Percentiles rank a stretch among this genome's conserved stretches.
Conservation (phyloP, 1,140 invertebrate genomes). For the Nasonia giraulti region DNA sequence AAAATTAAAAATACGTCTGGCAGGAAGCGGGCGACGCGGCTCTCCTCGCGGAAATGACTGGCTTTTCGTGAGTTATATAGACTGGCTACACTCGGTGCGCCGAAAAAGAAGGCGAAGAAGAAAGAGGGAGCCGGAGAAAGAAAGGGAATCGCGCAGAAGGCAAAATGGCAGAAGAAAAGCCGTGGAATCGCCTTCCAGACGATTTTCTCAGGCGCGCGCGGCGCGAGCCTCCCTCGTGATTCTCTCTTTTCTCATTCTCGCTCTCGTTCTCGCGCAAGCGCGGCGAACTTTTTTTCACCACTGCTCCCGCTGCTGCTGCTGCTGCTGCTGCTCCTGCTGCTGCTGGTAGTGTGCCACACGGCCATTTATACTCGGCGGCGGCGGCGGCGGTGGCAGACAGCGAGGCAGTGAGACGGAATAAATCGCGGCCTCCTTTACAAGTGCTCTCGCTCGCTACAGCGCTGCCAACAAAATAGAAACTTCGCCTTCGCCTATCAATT, state of each 20-base stretch:
- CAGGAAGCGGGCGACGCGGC: background rate
- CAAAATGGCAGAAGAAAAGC: conserved; percentile 55
- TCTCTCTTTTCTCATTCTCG: conserved; percentile 53
- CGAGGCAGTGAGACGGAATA: conserved; percentile 71
- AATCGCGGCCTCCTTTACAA: conserved; percentile 71
- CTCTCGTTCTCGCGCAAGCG: conserved; percentile 45
- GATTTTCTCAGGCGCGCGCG: conserved; percentile 57
- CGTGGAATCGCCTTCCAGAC: conserved; percentile 57
- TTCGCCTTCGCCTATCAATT: conserved; percentile 73
- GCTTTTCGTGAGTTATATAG: conserved; percentile 50
- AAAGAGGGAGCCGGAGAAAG: conserved; percentile 7
- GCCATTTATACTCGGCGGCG: conserved; percentile 65
- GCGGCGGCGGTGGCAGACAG: conserved; percentile 59
- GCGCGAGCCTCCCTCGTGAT: conserved; percentile 27
- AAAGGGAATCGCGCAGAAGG: conserved; percentile 25
- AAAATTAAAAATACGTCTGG: conserved; percentile 38
- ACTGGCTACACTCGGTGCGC: background rate
- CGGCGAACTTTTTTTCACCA: conserved; percentile 37
- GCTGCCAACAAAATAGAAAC: conserved; percentile 73
- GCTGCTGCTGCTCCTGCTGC: background rate
- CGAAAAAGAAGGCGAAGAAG: background rate
- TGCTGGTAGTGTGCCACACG: conserved; percentile 36
- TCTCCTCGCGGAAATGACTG: conserved; percentile 24
- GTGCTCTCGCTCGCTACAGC: conserved; percentile 43
- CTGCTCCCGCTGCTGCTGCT: background rate